These are phyloP conservation scores for Hecatera dysodea DNA, from an alignment of 2,888 invertebrate species.

Conservation along the genomic window DNA sequence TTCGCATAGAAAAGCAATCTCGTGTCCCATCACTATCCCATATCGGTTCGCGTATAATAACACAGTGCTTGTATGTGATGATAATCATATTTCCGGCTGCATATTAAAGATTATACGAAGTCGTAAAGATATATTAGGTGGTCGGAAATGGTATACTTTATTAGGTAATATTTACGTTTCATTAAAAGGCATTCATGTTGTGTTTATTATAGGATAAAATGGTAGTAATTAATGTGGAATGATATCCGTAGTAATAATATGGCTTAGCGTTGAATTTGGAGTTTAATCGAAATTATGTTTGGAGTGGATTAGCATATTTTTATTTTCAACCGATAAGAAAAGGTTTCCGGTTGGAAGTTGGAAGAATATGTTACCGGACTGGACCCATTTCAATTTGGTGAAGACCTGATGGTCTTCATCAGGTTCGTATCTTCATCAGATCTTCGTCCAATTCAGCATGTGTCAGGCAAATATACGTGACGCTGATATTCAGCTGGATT, in stretches of 20 bases:
- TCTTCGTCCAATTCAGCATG: no score
- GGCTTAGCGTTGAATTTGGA: conserved; percentile 24
- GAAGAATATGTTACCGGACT: no score
- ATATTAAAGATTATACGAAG: conserved; percentile 85
- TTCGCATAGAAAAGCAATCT: conserved; percentile 70
- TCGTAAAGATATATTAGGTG: conserved; percentile 85
- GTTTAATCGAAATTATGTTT: conserved; percentile 26
- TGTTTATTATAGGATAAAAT: conserved; percentile 67
- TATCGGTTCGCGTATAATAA: conserved; percentile 75
- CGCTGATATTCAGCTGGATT: no score
- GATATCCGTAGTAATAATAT: conserved; percentile 41
- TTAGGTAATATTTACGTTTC: conserved; percentile 85
- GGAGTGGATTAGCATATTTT: conserved; percentile 7
- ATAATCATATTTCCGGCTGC: conserved; percentile 84
- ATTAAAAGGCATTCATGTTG: conserved; percentile 77
- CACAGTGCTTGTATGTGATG: conserved; percentile 81
- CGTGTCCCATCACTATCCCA: conserved; percentile 80
- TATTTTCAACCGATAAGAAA: no score
- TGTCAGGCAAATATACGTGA: no score
- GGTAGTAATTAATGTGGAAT: conserved; percentile 69
- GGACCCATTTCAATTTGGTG: no score
- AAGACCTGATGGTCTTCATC: no score
- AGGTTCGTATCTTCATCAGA: no score
- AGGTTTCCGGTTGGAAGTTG: no score
- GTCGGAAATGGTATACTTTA: conserved; percentile 78